These are phyloP conservation scores for Amphiprion percula DNA, from an alignment of 2,113 vertebrate genomes.

Conservation along the genomic window DNA sequence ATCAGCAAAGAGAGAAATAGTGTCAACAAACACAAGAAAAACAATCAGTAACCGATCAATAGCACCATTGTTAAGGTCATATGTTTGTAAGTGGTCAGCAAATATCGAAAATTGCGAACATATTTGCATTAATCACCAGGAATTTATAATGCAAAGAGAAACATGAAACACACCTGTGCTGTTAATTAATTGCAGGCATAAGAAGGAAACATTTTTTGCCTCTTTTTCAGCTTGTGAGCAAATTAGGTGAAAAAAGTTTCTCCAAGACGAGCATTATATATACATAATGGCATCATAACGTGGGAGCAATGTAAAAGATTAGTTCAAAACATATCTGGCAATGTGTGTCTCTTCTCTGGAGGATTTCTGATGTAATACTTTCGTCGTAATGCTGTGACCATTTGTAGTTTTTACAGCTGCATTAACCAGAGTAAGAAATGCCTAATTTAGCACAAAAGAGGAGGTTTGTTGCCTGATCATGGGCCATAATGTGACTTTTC, in stretches of 20 bases:
- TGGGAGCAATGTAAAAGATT: conserved; percentile 1
- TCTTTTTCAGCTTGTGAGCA: background rate
- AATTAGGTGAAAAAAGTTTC: background rate
- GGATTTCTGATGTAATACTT: conserved; percentile 50
- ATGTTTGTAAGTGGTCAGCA: conserved; percentile 23
- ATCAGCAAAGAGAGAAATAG: conserved; percentile 41
- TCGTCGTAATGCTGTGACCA: conserved; percentile 7
- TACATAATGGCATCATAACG: background rate
- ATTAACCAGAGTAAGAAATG: background rate
- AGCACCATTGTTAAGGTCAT: conserved; percentile 31
- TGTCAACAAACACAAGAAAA: conserved; percentile 56
- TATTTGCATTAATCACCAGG: conserved; percentile 8
- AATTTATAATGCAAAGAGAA: background rate
- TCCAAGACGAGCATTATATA: background rate
- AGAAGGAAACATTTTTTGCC: background rate
- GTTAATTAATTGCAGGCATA: conserved; percentile 30
- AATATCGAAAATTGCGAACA: conserved; percentile 5
- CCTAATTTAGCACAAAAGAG: conserved; percentile 3
- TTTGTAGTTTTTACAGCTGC: conserved; percentile 30
- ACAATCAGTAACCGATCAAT: conserved; percentile 53
- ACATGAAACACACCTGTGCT: background rate
- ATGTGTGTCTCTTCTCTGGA: conserved; percentile 35
- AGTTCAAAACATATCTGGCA: background rate
- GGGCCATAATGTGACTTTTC: conserved; percentile 50
- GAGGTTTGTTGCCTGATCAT: conserved; percentile 6